Base-by-base conservation (phyloP, 2,113 vertebrate genomes). In the Leptobrachium leishanense region DNA sequence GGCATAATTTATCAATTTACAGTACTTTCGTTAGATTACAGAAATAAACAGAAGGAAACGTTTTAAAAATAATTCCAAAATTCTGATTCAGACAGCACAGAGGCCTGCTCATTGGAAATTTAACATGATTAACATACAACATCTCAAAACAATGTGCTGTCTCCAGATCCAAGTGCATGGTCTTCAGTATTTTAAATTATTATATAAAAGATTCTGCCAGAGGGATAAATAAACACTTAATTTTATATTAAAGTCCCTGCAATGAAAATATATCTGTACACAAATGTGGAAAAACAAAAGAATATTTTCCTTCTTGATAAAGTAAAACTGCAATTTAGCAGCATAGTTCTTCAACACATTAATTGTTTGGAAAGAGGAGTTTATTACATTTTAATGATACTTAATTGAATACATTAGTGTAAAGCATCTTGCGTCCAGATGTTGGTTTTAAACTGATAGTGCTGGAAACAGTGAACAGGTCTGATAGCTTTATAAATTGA, bases 401-500 rank as follows among this genome's bases (percentile, higher is more conserved):
- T 85, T 86, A 87, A 88, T 84, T 84, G 83, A 84, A 87, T 86
- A 82, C 86, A 0, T 85, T 86, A 83, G 31, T 84, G 82, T 68
- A 79, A 83, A 82, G 53, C 78, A 12, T 81, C 78, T 81, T 81
- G 78, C 83, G 76, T 89, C 88, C 87, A 87, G 85, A 82, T 83
- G 84, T 79, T 88, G 84, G 9, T 75, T 84, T 90, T 89, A 88
- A 84, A 88, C 84, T 88, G 89, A 83, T 85, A 89, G 86, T 86
- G 83, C 84, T 85, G 90, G 84, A 88, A 89, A 75, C 79, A 92
- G 90, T 89, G 90, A 86, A 87, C 89, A 86, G 88, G 78, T 67
- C 80, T 84, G 87, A 91, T 81, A 84, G 87, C 85, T 89, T 91
- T 94, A 86, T 86, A 90, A 91, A 91, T 86, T 87, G 92, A 92